Conservation (phyloP, 2,797 vertebrate genomes). For the Hemibagrus guttatus region DNA sequence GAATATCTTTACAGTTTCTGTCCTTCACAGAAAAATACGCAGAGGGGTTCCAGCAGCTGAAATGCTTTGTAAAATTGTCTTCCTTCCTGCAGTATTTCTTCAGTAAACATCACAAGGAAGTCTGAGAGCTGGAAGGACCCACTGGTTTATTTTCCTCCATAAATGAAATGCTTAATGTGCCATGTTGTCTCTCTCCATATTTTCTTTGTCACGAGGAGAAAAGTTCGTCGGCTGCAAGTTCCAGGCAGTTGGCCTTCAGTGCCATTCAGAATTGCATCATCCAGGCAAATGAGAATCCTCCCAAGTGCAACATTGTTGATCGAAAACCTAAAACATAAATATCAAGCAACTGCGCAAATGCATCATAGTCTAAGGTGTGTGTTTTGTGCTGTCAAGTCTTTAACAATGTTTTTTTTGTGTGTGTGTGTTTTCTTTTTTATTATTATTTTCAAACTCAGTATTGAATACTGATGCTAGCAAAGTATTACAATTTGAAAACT, state of each 20-base stretch:
- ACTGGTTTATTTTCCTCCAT: constrained; percentile 41
- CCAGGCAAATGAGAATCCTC: constrained; percentile 21
- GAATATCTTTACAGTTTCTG: constrained; percentile 72
- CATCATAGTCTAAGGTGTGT: constrained; percentile 65
- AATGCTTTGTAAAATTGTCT: constrained; percentile 53
- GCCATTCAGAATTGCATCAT: constrained; percentile 38
- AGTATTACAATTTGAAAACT: constrained; percentile 54
- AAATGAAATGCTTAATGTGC: constrained; percentile 40
- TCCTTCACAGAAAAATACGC: constrained; percentile 65
- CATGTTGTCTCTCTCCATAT: constrained; percentile 31
- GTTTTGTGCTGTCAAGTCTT: constrained; percentile 69
- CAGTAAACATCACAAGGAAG: constrained; percentile 52
- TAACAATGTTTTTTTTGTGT: constrained; percentile 32
- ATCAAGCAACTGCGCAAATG: constrained; percentile 66
- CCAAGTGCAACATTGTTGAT: constrained; percentile 34
- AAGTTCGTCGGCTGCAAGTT: constrained; percentile 24
- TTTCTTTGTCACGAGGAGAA: constrained; percentile 30
- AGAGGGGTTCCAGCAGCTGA: constrained; percentile 45
- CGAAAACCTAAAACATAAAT: constrained; percentile 65
- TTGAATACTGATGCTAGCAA: constrained; percentile 47
- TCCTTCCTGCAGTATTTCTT: constrained; percentile 58
- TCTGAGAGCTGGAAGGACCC: constrained; percentile 42
- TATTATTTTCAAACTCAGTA: constrained; percentile 59
- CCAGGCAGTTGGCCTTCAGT: constrained; percentile 32
- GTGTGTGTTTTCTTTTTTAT: background rate